Percentiles rank a stretch among this genome's conserved stretches.
These are phyloP conservation scores for human DNA, from an alignment of 2,113 vertebrate genomes.

Conservation along the genomic window DNA sequence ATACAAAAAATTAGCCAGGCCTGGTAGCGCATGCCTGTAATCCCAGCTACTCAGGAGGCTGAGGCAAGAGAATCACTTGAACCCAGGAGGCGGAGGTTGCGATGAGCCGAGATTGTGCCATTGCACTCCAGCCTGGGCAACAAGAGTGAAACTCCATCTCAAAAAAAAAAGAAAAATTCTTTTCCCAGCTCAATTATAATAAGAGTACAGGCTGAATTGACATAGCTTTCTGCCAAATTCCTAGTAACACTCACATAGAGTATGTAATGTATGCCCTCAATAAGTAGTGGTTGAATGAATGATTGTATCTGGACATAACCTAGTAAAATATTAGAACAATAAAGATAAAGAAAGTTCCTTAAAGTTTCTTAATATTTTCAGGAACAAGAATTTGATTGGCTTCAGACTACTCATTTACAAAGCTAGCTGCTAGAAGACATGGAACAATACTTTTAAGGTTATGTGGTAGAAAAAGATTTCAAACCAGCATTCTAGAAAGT, in stretches of 20 bases:
- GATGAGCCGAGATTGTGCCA: too few species aligned
- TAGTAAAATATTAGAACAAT: neutral
- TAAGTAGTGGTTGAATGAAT: neutral
- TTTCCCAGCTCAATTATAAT: neutral
- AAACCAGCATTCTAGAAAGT: neutral
- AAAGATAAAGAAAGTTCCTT: neutral
- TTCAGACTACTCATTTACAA: neutral
- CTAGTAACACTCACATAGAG: neutral
- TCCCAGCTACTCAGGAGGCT: too few species aligned
- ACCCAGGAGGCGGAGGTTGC: too few species aligned
- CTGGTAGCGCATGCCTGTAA: too few species aligned
- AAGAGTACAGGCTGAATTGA: neutral
- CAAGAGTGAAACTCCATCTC: too few species aligned
- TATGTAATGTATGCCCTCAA: neutral
- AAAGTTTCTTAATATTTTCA: neutral
- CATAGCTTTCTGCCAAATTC: neutral
- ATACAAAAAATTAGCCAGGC: too few species aligned
- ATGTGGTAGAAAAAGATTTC: neutral
- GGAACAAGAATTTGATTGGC: neutral
- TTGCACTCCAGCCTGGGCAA: too few species aligned
- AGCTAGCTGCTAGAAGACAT: neutral
- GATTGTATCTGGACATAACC: neutral
- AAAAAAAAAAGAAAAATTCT: neutral
- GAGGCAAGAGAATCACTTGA: too few species aligned
- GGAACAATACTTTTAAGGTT: neutral